Base-by-base conservation (phyloP, 2,888 invertebrate genomes). In the Mythimna impura region DNA sequence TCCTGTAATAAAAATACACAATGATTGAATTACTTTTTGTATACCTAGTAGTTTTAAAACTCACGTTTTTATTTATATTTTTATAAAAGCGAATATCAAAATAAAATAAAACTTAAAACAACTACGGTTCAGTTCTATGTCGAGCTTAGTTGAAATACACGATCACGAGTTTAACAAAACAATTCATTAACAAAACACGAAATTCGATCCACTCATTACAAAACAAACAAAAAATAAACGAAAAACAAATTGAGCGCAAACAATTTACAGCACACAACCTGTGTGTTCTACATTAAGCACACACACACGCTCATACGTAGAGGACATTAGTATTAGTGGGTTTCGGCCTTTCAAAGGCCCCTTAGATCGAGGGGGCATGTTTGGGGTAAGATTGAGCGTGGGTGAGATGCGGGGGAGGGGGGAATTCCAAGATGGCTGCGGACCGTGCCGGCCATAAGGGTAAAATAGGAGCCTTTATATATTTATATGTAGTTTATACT, bases 281-380 rank as follows among this genome's bases (percentile, higher is more conserved):
- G 88, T 87, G 88, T 87, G 84, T 83, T 83, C 74, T 78, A 82
- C 80, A 83, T 85, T 86, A 78, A 71, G 76, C 81, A 84, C 86
- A 84, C 88, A 86, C 83, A 87, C 85, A 85, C 83, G 82, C 79
- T 80, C 87, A 89, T 93, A 91, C 92, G 91, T 92, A 91, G 91
- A 93, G 94, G 93, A 93, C 95, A 96, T 95, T 95, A 96, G 96
- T 95, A 96, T 96, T 96, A 96, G 95, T 94, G 90, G 92, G 94
- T 92, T 96, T 96, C 95, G 95, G 95, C 94, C 94, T 94, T 95
- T 94, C 88, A 94, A 93, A 94, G 93, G 93, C 95, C 95, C 95
- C 95, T 95, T 93, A 93, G 93, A 94, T 94, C 93, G 94, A 91
- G 95, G 94, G 94, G 95, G 93, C 91, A 93, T 90, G 94, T 94